Evolutionary conservation across 2,888 invertebrate species (phyloP), one percentile per base, ranked within the genome.

Genomic region (Melanophora roralis): DNA sequence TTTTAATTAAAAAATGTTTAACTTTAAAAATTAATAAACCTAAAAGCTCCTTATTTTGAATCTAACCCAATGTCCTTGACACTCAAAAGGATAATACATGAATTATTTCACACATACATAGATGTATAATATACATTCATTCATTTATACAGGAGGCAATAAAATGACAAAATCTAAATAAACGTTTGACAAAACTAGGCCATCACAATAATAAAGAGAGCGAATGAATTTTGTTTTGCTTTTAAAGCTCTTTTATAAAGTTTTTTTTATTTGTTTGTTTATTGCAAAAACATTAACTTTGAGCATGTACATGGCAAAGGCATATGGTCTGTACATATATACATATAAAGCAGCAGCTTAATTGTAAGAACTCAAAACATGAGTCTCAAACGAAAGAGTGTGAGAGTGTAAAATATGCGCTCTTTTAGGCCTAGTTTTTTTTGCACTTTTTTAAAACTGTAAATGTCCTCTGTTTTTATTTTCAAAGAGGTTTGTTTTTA

Each of bases 391-490:
- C 67, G 75, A 71, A 36, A 40, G 51, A 62, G 49, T 72, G 67
- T 47, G 38, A 27, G 19, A 32, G 36, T 9, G 21, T 51, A 59
- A 12, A n/a, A 72, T 32, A 55, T 62, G 64, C 78, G 68, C 82
- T 81, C 75, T 80, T 82, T 81, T 81, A 82, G 82, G 74, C 81
- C 82, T 78, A 2, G 81, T 59, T 69, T 43, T 43, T 59, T 53
- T 27, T 27, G 27, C 27, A 27, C 27, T 5, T 69, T 40, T 27
- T 38, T 67, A 49, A 62, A 65, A 23, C 51, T 74, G 45, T 38
- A n/a, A 12, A 12, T 19, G 49, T 51, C 34, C 71, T 68, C 45
- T 27, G 27, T 21, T 64, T 36, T 73, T 60, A 40, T 11, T 40
- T 19, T 64, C 32, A 23, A 38, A 62, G 69, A 81, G 69, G 60